These are phyloP conservation scores for Trididemnum clinides DNA, from an alignment of 23 tunicate genomes.

Conservation along the genomic window DNA sequence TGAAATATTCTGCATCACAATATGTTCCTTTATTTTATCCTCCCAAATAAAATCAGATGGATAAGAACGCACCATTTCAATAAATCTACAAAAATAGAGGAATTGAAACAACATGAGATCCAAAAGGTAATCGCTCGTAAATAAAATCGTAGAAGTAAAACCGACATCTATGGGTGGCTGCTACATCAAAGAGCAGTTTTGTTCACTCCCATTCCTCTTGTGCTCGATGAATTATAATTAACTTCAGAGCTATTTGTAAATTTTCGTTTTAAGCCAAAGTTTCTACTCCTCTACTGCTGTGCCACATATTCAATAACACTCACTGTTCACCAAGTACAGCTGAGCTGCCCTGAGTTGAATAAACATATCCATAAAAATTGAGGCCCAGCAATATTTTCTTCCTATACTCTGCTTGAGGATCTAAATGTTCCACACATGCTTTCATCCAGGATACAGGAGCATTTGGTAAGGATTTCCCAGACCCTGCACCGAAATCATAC, in stretches of 20 bases:
- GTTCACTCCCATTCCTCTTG: no score
- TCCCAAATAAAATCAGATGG: slow-evolving; percentile 62
- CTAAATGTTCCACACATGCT: slow-evolving; percentile 64
- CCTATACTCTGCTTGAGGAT: slow-evolving; percentile 59
- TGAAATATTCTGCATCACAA: slow-evolving; percentile 22
- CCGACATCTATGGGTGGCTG: no score
- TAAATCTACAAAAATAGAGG: slow-evolving; percentile 60
- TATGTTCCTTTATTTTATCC: slow-evolving; percentile 46
- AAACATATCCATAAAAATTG: slow-evolving; percentile 90
- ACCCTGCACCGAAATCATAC: slow-evolving; percentile 67
- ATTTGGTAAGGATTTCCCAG: slow-evolving; percentile 75
- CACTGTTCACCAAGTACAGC: slow-evolving; percentile 70
- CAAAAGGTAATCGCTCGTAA: no score
- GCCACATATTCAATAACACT: no score
- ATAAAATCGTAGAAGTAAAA: no score
- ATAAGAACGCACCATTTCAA: slow-evolving; percentile 43
- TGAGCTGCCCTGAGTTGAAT: slow-evolving; percentile 41
- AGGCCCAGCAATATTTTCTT: slow-evolving; percentile 82
- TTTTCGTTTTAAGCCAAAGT: no score
- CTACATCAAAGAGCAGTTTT: no score
- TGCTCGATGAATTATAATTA: no score
- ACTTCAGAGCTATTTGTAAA: no score
- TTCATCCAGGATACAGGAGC: slow-evolving; percentile 91
- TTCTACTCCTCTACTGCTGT: no score
- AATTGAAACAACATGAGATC: no score